Evolutionary conservation across 1,140 invertebrate species (phyloP).

Genomic region (Magallana gigas): DNA sequence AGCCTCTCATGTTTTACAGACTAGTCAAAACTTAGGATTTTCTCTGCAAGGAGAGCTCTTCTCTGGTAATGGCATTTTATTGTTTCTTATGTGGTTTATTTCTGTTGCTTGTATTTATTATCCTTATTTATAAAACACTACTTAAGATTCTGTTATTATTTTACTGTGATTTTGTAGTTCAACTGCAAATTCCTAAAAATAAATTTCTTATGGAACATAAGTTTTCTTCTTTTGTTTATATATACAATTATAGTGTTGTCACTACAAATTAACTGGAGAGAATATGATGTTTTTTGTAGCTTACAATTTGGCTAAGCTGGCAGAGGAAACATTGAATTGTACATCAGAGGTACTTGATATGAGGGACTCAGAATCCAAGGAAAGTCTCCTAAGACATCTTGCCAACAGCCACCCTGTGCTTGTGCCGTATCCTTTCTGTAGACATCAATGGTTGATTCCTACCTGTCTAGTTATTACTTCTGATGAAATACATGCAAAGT

Average conservation of each 20-base stretch:
- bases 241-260: neutral
- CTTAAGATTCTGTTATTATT: too few relatives aligned
- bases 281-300: slow-evolving; percentile 49
- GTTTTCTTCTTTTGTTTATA: too few relatives aligned
- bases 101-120: neutral
- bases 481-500: too few relatives aligned
- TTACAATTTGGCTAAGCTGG: slow-evolving; percentile 55
- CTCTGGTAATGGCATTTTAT: slow-evolving; percentile 80
- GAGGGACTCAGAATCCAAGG: slow-evolving; percentile 68
- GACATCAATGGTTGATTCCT: slow-evolving; percentile 51
- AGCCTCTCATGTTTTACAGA: slow-evolving; percentile 69
- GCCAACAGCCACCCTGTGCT: slow-evolving; percentile 81
- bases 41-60: slow-evolving; percentile 92
- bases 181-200: too few relatives aligned
- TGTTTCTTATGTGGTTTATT: neutral
- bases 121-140: too few relatives aligned
- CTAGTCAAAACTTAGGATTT: slow-evolving; percentile 82
- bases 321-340: slow-evolving; percentile 75
- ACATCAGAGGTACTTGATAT: slow-evolving; percentile 79
- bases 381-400: slow-evolving; percentile 80
- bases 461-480: too few relatives aligned
- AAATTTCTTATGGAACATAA: too few relatives aligned
- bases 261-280: neutral
- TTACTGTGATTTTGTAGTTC: too few relatives aligned
- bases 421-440: slow-evolving; percentile 83